phyloP scores from a whole-genome alignment of 2,888 invertebrate species.

The Cephalotes varians region DNA sequence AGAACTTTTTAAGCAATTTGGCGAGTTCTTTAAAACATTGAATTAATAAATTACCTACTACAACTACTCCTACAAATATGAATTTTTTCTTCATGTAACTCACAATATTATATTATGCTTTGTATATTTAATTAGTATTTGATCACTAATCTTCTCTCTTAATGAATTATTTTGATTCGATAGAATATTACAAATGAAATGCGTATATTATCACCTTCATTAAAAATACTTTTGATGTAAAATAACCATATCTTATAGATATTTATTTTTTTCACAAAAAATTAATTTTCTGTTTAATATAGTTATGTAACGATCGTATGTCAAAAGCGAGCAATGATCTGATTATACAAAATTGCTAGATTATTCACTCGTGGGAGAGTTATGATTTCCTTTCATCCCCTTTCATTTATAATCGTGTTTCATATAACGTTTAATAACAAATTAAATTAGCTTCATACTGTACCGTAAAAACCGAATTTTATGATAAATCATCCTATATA shows the following conservation, averaged over 20 bases:
- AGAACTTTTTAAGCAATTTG: background rate
- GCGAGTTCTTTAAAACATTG: background rate
- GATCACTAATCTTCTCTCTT: background rate
- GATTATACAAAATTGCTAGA: conserved; percentile 39
- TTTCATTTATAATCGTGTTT: conserved; percentile 24
- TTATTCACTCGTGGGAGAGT: conserved; percentile 25
- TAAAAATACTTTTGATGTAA: background rate
- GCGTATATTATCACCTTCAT: background rate
- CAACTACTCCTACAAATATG: background rate
- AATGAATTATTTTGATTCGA: background rate
- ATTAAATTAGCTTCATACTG: conserved; percentile 36
- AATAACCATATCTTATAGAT: background rate
- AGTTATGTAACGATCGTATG: background rate
- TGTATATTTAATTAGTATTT: background rate
- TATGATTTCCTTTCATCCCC: background rate
- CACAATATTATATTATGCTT: background rate
- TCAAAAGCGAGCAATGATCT: conserved; percentile 27
- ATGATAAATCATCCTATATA: background rate
- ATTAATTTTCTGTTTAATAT: conserved; percentile 26
- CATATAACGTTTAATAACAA: conserved; percentile 36
- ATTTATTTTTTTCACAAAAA: background rate
- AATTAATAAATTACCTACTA: conserved; percentile 5
- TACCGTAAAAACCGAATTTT: conserved; percentile 25
- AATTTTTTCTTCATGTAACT: background rate
- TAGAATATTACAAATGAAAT: background rate